phyloP scores from a whole-genome alignment of 1,140 invertebrate genomes.

The Camponotus pennsylvanicus region DNA sequence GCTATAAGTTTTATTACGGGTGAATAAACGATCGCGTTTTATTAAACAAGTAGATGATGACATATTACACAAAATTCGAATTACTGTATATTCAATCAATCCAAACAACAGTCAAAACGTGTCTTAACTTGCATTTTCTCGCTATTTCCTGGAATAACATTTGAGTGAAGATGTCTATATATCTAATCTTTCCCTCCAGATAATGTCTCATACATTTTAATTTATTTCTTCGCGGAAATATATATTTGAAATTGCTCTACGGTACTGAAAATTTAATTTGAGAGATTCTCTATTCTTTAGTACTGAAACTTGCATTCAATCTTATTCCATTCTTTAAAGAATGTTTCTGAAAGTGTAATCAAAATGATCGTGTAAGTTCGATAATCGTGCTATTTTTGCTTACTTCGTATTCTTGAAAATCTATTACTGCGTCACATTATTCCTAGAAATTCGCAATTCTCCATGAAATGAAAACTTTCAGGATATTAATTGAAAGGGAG shows the following conservation, averaged over 20 bases:
- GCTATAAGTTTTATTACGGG: slow-evolving; percentile 12
- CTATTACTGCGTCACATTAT: background rate
- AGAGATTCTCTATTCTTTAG: background rate
- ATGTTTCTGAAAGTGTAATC: background rate
- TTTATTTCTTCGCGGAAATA: slow-evolving; percentile 42
- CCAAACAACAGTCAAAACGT: slow-evolving; percentile 59
- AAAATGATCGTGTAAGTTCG: background rate
- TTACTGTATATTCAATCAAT: slow-evolving; percentile 38
- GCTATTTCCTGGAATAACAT: slow-evolving; percentile 32
- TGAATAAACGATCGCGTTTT: background rate
- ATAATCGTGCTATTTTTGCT: background rate
- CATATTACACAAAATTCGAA: slow-evolving; percentile 40
- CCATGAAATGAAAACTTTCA: background rate
- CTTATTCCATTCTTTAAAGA: background rate
- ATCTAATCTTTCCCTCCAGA: slow-evolving; percentile 3
- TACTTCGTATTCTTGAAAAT: background rate
- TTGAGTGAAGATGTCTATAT: slow-evolving; percentile 26
- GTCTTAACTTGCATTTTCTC: slow-evolving; percentile 36
- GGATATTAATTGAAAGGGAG: background rate
- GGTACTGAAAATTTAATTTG: slow-evolving; percentile 58
- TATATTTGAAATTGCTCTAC: slow-evolving; percentile 50
- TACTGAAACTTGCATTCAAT: background rate
- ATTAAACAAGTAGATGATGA: slow-evolving; percentile 51
- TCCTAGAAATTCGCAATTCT: background rate
- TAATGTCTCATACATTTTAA: slow-evolving; percentile 73